These are phyloP conservation scores for Pelmatolapia mariae DNA, from an alignment of 2,113 vertebrate genomes.

Conservation along the genomic window DNA sequence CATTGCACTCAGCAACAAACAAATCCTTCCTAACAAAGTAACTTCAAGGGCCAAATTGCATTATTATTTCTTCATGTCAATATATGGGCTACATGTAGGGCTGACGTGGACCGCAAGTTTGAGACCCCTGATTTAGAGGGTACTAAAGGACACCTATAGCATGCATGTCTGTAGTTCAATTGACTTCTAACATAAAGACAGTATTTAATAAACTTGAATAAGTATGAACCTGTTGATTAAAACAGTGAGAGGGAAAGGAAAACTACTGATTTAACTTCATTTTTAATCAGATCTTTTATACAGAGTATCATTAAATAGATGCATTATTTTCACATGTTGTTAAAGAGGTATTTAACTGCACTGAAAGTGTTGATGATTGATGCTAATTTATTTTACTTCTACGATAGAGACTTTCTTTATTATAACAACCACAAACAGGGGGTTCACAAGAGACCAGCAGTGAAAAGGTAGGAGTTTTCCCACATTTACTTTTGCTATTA, in stretches of 20 bases:
- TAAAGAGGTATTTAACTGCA: not conserved
- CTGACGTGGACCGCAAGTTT: fast-evolving
- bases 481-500: not conserved
- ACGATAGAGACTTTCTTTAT: fast-evolving
- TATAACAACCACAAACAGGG: not conserved
- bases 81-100: not conserved
- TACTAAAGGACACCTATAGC: not conserved
- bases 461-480: not conserved
- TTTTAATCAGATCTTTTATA: not conserved
- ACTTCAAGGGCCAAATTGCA: not conserved
- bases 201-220: not conserved
- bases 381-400: not conserved
- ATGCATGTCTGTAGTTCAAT: not conserved
- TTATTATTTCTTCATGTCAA: not conserved
- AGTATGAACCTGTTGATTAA: not conserved
- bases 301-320: not conserved
- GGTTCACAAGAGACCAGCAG: not conserved
- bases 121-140: not conserved
- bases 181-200: not conserved
- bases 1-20: not conserved
- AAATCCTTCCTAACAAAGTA: not conserved
- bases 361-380: not conserved
- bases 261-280: not conserved
- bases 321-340: not conserved
- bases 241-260: not conserved